Evolutionary conservation across 2,888 invertebrate species (phyloP).

Genomic region (Papilio protenor): DNA sequence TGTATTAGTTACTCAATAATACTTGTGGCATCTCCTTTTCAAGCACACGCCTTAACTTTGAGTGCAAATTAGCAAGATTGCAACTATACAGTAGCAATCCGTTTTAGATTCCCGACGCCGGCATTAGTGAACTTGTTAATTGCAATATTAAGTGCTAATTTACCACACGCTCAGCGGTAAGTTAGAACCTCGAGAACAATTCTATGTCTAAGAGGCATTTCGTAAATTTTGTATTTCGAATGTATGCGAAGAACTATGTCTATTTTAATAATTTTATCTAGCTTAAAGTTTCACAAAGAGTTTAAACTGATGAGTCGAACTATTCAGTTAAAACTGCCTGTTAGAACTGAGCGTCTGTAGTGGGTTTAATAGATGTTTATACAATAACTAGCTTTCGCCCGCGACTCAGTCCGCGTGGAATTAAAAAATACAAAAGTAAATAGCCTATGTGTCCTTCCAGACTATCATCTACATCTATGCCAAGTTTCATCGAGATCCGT

Average conservation of each 20-base stretch:
- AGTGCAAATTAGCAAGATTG: background rate
- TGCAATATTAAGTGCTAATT: slow-evolving; percentile 25
- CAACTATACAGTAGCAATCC: background rate
- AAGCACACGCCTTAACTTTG: background rate
- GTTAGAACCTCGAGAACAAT: background rate
- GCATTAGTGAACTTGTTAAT: slow-evolving; percentile 20
- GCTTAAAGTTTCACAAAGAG: background rate
- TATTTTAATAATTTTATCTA: background rate
- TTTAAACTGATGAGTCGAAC: too few relatives aligned
- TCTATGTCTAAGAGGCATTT: slow-evolving; percentile 7
- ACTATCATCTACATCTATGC: too few relatives aligned
- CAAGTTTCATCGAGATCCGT: too few relatives aligned
- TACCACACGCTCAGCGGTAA: slow-evolving; percentile 11
- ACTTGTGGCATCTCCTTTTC: background rate
- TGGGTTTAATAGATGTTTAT: too few relatives aligned
- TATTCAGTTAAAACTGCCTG: too few relatives aligned
- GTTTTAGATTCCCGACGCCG: slow-evolving; percentile 2
- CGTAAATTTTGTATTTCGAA: background rate
- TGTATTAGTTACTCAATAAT: background rate
- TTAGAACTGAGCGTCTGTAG: too few relatives aligned
- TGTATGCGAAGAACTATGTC: background rate
- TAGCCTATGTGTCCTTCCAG: too few relatives aligned
- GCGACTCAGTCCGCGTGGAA: too few relatives aligned
- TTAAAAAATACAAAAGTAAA: too few relatives aligned
- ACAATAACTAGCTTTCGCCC: too few relatives aligned